Percentiles rank a stretch among this genome's conserved stretches.
phyloP scores from a whole-genome alignment of 2,113 vertebrate genomes.

The Dromiciops gliroides region DNA sequence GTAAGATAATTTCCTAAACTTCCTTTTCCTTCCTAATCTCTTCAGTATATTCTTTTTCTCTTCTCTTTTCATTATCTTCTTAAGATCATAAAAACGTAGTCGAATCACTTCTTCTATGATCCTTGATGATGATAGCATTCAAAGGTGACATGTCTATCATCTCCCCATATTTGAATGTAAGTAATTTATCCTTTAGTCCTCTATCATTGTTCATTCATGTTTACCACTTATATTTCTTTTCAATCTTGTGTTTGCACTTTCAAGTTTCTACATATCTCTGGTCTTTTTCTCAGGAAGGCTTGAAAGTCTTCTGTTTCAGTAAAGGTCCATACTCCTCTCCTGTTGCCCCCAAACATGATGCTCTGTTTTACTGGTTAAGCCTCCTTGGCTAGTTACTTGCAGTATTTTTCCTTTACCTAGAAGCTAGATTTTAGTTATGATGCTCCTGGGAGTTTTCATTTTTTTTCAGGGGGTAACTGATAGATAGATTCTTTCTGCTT shows the following conservation, averaged over 20 bases:
- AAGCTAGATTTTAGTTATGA: background rate
- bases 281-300: background rate
- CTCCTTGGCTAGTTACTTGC: background rate
- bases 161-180: background rate
- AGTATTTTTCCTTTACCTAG: background rate
- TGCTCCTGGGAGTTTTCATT: background rate
- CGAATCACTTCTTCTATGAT: background rate
- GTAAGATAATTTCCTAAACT: background rate
- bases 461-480: background rate
- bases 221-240: background rate
- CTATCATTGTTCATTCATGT: background rate
- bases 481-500: background rate
- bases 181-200: background rate
- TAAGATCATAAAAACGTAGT: background rate
- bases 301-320: background rate
- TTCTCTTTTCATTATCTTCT: background rate
- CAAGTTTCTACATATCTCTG: background rate
- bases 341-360: background rate
- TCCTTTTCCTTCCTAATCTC: background rate
- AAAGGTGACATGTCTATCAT: background rate
- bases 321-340: background rate
- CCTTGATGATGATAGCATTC: background rate
- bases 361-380: background rate
- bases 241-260: background rate
- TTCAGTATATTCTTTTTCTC: background rate